Evolutionary conservation across 2,888 invertebrate species (phyloP).

Genomic region (Blera fallax): DNA sequence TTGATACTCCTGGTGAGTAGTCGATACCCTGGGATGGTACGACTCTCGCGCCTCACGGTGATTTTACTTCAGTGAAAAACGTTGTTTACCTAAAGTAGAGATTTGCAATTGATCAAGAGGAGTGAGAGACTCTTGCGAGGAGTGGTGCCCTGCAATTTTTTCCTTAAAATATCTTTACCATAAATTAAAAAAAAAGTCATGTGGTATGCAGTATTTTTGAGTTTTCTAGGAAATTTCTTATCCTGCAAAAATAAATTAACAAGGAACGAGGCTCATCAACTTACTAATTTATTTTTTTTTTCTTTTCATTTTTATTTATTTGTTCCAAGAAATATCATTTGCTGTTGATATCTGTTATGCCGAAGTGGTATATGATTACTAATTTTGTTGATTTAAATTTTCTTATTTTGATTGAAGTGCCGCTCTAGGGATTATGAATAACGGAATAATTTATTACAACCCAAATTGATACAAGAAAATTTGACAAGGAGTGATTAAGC

Average conservation of each 20-base stretch:
- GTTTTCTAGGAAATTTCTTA: background rate
- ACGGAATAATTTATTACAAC: no score
- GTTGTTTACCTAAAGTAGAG: background rate
- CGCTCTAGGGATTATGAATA: no score
- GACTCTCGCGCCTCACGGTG: background rate
- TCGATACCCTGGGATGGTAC: background rate
- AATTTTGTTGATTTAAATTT: no score
- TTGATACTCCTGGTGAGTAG: conserved; percentile 5
- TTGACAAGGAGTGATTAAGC: no score
- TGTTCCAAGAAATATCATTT: background rate
- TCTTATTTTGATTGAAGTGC: no score
- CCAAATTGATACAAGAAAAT: no score
- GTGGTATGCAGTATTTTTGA: no score
- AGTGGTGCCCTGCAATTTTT: no score
- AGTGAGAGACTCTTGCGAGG: background rate
- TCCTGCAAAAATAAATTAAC: background rate
- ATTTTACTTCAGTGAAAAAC: background rate
- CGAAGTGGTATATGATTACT: background rate
- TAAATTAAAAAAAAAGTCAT: no score
- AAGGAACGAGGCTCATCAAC: background rate
- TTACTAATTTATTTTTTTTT: background rate
- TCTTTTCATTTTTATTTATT: background rate
- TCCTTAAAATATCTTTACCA: no score
- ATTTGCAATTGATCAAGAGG: background rate
- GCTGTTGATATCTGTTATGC: background rate